Conservation (phyloP, 1,140 invertebrate species). For the Dryas iulia region DNA sequence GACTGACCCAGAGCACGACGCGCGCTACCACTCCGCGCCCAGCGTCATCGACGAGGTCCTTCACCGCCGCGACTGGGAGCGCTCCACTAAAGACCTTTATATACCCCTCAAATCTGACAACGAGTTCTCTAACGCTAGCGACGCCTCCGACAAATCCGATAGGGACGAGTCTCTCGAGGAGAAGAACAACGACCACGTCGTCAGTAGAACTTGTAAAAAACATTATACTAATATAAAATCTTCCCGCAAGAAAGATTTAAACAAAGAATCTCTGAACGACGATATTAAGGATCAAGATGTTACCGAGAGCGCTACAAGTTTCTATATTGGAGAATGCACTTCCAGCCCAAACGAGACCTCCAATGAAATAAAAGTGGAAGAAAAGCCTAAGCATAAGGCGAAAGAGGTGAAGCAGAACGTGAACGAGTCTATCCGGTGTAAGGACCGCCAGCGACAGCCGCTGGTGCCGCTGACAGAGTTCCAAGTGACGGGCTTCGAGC, state of each 20-base stretch:
- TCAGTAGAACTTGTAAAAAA: conserved; percentile 56
- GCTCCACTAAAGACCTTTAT: conserved; percentile 60
- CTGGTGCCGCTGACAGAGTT: conserved; percentile 47
- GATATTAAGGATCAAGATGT: conserved; percentile 62
- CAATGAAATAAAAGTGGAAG: conserved; percentile 29
- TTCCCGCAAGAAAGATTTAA: conserved; percentile 47
- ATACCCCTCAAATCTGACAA: conserved; percentile 54
- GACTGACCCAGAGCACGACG: conserved; percentile 28
- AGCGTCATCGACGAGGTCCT: conserved; percentile 68
- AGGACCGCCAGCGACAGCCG: conserved; percentile 43
- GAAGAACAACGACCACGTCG: conserved; percentile 25
- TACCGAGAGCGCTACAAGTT: conserved; percentile 45
- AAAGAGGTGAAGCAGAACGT: conserved; percentile 65
- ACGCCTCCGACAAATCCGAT: conserved; percentile 20
- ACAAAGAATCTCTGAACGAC: conserved; percentile 43
- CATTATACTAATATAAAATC: conserved; percentile 71
- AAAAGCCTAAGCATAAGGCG: conserved; percentile 39
- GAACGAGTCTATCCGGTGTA: conserved; percentile 59
- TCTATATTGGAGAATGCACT: conserved; percentile 57
- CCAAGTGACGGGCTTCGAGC: conserved; percentile 43
- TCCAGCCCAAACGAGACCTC: conserved; percentile 22
- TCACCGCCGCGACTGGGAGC: conserved; percentile 68
- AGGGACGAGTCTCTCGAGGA: conserved; percentile 5
- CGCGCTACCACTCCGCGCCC: conserved; percentile 68
- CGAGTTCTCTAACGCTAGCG: conserved; percentile 23